These are phyloP conservation scores for Tuberolachnus salignus DNA, from an alignment of 2,888 invertebrate genomes.

Conservation along the genomic window DNA sequence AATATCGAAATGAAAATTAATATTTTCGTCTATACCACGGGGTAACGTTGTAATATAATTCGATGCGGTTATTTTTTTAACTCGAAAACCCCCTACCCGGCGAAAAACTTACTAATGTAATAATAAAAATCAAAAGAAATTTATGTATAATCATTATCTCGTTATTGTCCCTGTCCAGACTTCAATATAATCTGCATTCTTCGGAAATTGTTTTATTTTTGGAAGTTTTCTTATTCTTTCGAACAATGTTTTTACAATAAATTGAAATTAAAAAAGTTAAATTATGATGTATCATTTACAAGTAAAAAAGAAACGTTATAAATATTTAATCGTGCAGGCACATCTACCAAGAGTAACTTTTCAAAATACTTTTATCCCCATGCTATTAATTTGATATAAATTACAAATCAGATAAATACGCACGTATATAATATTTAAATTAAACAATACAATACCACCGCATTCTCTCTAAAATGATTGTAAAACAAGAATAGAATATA, in stretches of 20 bases:
- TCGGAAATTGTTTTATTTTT: not conserved
- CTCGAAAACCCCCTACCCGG: not conserved
- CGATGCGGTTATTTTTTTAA: not conserved
- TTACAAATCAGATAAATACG: not conserved
- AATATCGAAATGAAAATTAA: not conserved
- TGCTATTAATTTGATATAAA: not conserved
- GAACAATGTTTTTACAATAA: slow-evolving; percentile 20
- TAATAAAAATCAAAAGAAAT: slow-evolving; percentile 16
- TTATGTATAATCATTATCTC: slow-evolving; percentile 18
- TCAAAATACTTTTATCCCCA: not conserved
- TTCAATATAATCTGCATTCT: slow-evolving; percentile 5
- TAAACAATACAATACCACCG: not conserved
- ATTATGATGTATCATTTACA: slow-evolving; percentile 37
- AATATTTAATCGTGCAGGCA: slow-evolving; percentile 41
- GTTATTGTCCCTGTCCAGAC: not conserved
- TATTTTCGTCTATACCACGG: not conserved
- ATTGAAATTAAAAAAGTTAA: slow-evolving; percentile 38
- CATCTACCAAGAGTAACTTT: slow-evolving; percentile 12
- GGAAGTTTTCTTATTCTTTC: slow-evolving; percentile 20
- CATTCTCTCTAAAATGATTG: slow-evolving; percentile 9
- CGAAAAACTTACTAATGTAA: slow-evolving; percentile 1
- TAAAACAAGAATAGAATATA: not conserved
- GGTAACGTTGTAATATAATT: not conserved
- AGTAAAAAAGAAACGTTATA: slow-evolving; percentile 18
- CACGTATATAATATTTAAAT: too few relatives aligned